These are phyloP conservation scores for Phallusia fumigata DNA, from an alignment of 23 tunicate species.

Conservation along the genomic window DNA sequence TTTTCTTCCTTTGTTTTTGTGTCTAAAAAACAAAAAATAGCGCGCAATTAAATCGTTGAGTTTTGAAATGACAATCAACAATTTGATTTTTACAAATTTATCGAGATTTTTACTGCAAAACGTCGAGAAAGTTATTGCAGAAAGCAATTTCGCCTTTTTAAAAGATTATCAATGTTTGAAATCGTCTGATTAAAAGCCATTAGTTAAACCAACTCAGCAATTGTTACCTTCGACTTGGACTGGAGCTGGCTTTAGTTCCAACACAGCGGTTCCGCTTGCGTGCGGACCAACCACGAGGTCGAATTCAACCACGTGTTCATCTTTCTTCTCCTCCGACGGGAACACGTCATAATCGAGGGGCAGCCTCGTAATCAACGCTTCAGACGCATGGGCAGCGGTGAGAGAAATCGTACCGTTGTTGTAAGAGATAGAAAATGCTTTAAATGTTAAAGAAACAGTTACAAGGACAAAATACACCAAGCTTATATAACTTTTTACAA, in stretches of 20 bases:
- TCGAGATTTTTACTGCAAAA: too few species aligned
- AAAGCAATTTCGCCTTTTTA: too few species aligned
- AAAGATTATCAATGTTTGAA: too few species aligned
- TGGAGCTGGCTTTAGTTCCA: conserved; percentile 32
- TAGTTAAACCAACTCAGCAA: too few species aligned
- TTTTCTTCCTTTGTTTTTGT: too few species aligned
- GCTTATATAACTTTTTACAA: not conserved
- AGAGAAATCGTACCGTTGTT: conserved; percentile 88
- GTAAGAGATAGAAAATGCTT: conserved; percentile 65
- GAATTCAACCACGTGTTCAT: conserved; percentile 53
- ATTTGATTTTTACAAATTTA: too few species aligned
- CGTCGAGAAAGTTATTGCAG: too few species aligned
- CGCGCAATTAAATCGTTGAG: too few species aligned
- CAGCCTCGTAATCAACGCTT: conserved; percentile 42
- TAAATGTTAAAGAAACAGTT: not conserved
- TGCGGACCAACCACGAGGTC: conserved; percentile 64
- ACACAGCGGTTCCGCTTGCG: conserved; percentile 72
- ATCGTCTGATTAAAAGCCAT: too few species aligned
- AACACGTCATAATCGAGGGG: conserved; percentile 67
- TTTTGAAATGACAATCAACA: too few species aligned
- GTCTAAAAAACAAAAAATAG: too few species aligned
- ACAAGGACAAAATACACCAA: not conserved
- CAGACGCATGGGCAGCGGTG: conserved; percentile 48
- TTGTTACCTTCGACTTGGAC: conserved; percentile 13
- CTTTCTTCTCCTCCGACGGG: conserved; percentile 34